Evolutionary conservation across 2,888 invertebrate genomes (phyloP).

Genomic region (Omphaloscelis lunosa): DNA sequence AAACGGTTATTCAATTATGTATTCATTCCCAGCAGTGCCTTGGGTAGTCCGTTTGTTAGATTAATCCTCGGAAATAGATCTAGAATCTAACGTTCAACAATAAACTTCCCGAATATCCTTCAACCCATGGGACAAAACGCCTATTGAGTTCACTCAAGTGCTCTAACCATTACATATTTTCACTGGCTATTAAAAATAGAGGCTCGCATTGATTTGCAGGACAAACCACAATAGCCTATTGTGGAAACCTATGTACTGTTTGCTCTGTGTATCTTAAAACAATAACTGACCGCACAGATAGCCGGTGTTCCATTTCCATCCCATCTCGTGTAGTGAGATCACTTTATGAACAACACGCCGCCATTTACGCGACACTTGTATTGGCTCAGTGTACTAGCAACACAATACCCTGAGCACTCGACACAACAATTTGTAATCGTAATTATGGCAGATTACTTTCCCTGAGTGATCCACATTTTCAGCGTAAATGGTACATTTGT

Average conservation of each 20-base stretch:
- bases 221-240: slow-evolving; percentile 70
- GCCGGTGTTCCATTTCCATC: slow-evolving; percentile 69
- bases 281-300: slow-evolving; percentile 75
- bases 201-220: slow-evolving; percentile 56
- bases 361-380: slow-evolving; percentile 56
- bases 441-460: slow-evolving; percentile 54
- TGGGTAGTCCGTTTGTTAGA: slow-evolving; percentile 11
- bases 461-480: slow-evolving; percentile 40
- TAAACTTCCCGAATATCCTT: slow-evolving; percentile 51
- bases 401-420: slow-evolving; percentile 48
- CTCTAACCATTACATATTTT: slow-evolving; percentile 49
- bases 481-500: slow-evolving; percentile 42
- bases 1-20: slow-evolving; percentile 42
- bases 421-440: slow-evolving; percentile 53
- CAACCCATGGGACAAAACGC: slow-evolving; percentile 47
- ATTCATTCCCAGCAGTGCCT: slow-evolving; percentile 33
- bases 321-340: slow-evolving; percentile 61
- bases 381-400: slow-evolving; percentile 38
- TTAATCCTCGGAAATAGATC: slow-evolving; percentile 44
- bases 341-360: slow-evolving; percentile 56
- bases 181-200: slow-evolving; percentile 55
- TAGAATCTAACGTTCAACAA: slow-evolving; percentile 39
- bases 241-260: slow-evolving; percentile 52
- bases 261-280: slow-evolving; percentile 70
- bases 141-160: slow-evolving; percentile 50